Base-by-base conservation (phyloP, 2,113 vertebrate species). In the Equus quagga region DNA sequence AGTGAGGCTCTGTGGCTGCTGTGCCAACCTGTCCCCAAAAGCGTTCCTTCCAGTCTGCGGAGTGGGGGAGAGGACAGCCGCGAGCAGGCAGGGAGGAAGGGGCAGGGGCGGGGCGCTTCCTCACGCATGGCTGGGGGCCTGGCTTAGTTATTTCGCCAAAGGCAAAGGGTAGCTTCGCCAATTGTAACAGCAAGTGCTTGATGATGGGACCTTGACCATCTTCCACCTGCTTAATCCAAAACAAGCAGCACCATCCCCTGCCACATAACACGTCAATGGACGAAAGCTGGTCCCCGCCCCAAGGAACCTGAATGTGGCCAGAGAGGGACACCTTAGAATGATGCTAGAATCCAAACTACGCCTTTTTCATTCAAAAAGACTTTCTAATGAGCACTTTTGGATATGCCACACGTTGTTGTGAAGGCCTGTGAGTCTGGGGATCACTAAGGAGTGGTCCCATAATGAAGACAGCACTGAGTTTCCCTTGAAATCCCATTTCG, bases 191-290 rank as follows among this genome's bases (percentile, higher is more conserved):
- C 15, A 86, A 72, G 28, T n/a, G 6, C 33, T 28, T 64, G 56
- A 12, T 56, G 33, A 69, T 5, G 17, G 5, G 19, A 33, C 51
- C 36, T 2, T 81, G 51, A 73, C 51, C 78, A 28, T 86, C 79
- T 78, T 91, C 56, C 49, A 58, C 18, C 5, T 17, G 2, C 21
- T 80, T 89, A 51, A 64, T 62, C 69, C 69, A 88, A 78, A 90
- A 72, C 41, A 51, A 2, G 5, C 58, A 46, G 28, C 6, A 2
- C 46, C n/a, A 28, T 19, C 33, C 13, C 49, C 14, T n/a, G n/a
- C 11, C 0, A 4, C 2, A 14, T 8, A 31, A 18, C 24, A 10
- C 1, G 13, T 15, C 14, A 6, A 9, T 3, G 0, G 8, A 8
- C 11, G 33, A 23, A 90, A 93, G 14, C 31, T 33, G 24, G 49